A percentile compares a stretch with the other conserved stretches of the same genome.
phyloP scores from a whole-genome alignment of 1,140 invertebrate species.

The Brachionus plicatilis region DNA sequence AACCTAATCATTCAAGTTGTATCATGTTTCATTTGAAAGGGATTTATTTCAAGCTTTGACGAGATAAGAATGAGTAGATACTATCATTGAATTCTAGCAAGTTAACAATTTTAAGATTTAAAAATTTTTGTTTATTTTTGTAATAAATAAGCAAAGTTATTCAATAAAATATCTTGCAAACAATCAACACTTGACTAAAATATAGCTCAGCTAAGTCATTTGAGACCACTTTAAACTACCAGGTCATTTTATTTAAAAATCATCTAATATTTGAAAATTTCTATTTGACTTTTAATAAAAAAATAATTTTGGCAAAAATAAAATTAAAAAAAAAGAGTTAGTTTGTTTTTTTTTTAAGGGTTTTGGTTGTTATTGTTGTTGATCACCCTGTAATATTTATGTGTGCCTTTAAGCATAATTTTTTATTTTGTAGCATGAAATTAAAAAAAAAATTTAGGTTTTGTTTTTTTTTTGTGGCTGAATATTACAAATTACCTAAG shows the following conservation, averaged over 20 bases:
- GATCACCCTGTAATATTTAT: slow-evolving; percentile 25
- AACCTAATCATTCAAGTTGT: not conserved
- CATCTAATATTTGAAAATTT: not conserved
- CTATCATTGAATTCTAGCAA: not conserved
- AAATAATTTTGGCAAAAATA: not conserved
- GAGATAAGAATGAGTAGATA: not conserved
- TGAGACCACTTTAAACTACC: slow-evolving; percentile 18
- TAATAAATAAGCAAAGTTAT: not conserved
- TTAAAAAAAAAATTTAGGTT: not conserved
- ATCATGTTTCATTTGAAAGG: not conserved
- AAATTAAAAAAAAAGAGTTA: not conserved
- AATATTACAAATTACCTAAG: slow-evolving; percentile 19
- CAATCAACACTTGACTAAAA: not conserved
- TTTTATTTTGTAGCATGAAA: not conserved
- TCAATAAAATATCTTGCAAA: not conserved
- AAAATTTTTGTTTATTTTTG: not conserved
- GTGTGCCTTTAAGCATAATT: not conserved
- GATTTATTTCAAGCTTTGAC: not conserved
- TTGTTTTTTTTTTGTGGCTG: not conserved
- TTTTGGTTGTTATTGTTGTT: not conserved
- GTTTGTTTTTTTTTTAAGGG: not conserved
- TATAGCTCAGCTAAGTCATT: not conserved
- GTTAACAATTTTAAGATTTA: not conserved
- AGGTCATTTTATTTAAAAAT: not conserved
- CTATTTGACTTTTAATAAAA: not conserved